Conservation (phyloP, 2,888 invertebrate species). For the Diogma glabrata region DNA sequence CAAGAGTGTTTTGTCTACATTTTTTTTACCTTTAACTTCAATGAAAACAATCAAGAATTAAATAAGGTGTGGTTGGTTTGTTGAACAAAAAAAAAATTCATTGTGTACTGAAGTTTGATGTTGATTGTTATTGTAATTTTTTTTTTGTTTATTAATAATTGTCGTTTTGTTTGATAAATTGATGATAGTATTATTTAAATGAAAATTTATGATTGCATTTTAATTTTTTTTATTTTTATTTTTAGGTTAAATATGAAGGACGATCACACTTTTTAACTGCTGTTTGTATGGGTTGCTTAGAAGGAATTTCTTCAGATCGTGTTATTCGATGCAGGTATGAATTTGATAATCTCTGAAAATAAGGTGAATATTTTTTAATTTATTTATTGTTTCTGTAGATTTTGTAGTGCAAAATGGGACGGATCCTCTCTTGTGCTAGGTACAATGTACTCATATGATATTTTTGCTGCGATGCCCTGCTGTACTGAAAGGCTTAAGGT, state of each 20-base stretch:
- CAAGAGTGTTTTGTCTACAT: too few species aligned
- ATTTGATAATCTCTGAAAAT: conserved; percentile 7
- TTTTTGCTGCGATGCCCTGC: conserved; percentile 95
- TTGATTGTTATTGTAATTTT: not conserved
- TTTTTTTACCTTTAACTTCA: too few species aligned
- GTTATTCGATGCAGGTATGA: conserved; percentile 61
- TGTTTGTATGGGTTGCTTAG: conserved; percentile 89
- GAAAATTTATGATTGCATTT: too few species aligned
- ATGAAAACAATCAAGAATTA: too few species aligned
- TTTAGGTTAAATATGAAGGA: conserved; percentile 82
- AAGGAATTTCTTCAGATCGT: conserved; percentile 65
- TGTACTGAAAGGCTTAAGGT: conserved; percentile 88
- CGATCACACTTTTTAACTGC: conserved; percentile 83
- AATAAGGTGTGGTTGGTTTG: conserved; percentile 5
- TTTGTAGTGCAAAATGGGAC: conserved; percentile 80
- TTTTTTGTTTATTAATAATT: conserved; percentile 7
- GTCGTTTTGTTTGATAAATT: conserved; percentile 3
- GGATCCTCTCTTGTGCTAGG: conserved; percentile 89
- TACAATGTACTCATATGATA: conserved; percentile 97
- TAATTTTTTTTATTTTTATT: conserved; percentile 18
- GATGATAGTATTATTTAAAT: not conserved
- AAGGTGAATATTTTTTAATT: conserved; percentile 2
- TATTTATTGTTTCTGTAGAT: conserved; percentile 37
- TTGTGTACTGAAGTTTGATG: not conserved
- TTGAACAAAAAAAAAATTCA: too few species aligned